These are phyloP conservation scores for Ormyrus pomaceus DNA, from an alignment of 2,888 invertebrate species.

Conservation along the genomic window DNA sequence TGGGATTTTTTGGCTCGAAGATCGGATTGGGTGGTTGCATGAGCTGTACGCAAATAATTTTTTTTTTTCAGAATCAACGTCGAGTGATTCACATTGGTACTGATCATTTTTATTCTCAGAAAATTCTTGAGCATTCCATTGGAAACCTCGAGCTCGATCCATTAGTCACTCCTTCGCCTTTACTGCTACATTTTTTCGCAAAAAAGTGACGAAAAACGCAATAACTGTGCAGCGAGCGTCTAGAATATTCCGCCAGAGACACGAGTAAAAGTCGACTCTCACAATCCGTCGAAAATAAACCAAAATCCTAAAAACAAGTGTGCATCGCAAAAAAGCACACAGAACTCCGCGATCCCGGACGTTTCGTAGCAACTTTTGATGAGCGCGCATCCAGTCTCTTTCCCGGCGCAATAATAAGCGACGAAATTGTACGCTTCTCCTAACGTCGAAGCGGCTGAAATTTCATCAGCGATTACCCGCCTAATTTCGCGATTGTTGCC, in stretches of 20 bases:
- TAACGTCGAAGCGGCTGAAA: not conserved
- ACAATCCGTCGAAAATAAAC: not conserved
- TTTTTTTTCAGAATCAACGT: not conserved
- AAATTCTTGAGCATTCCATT: not conserved
- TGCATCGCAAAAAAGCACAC: not conserved
- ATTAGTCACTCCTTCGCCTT: not conserved
- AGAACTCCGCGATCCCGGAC: not conserved
- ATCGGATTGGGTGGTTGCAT: too few species aligned
- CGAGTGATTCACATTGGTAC: not conserved
- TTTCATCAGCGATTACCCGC: conserved; percentile 44
- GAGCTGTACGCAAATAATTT: not conserved
- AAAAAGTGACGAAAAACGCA: too few species aligned
- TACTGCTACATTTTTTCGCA: too few species aligned
- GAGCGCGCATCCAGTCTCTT: not conserved
- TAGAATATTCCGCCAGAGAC: too few species aligned
- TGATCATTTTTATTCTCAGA: conserved; percentile 29
- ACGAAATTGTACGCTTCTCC: conserved; percentile 30
- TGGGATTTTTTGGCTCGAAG: too few species aligned
- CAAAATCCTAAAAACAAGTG: not conserved
- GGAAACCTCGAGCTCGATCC: conserved; percentile 3
- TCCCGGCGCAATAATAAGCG: not conserved
- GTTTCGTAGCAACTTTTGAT: not conserved
- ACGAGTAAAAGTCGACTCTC: not conserved
- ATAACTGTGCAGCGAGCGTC: too few species aligned
- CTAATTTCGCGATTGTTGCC: conserved; percentile 46